Base-by-base conservation (phyloP, 2,113 vertebrate genomes). In the Aegypius monachus region DNA sequence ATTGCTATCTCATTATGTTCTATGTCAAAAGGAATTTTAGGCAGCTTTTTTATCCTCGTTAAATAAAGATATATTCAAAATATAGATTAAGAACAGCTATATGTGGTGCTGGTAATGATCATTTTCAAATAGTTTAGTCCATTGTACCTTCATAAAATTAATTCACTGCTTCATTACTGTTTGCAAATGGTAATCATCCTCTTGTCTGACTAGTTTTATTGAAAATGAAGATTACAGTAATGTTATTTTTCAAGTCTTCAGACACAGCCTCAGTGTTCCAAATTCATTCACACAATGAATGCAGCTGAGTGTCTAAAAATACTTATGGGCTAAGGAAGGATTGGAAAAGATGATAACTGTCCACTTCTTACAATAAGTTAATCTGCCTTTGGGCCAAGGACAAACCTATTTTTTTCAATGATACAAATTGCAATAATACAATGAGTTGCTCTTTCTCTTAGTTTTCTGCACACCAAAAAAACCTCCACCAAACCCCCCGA, bases 151-250 rank as follows among this genome's bases (percentile, higher is more conserved):
- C 63, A 89, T 82, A 89, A 95, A 95, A 96, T 84, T 93, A 97
- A 94, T 93, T 80, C 86, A 66, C 22, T 31, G 8, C 17, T 89
- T 94, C 61, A 79, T n/a, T 58, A 87, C 32, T 79, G 58, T 91
- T 95, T 94, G 74, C n/a, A 94, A 91, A 94, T 89, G 38, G 19
- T 82, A 94, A 93, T 93, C 82, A 88, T 70, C 59, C 27, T 89
- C 89, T 87, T 79, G 66, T 95, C 73, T 94, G 45, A 62, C 53
- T 85, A 61, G 70, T 91, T 95, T 89, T 95, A 91, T 85, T 91
- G 92, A 79, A 94, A 92, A 86, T 71, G 4, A 93, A 89, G 77
- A 73, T 90, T 91, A 63, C 38, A 62, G 34, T 70, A 67, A 94
- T 58, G 29, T 72, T 68, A 72, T 89, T 94, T 95, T 91, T 89